Percentiles rank a stretch among this genome's conserved stretches.
Conservation (phyloP, 2,113 vertebrate species). For the Oceanodroma tethys region DNA sequence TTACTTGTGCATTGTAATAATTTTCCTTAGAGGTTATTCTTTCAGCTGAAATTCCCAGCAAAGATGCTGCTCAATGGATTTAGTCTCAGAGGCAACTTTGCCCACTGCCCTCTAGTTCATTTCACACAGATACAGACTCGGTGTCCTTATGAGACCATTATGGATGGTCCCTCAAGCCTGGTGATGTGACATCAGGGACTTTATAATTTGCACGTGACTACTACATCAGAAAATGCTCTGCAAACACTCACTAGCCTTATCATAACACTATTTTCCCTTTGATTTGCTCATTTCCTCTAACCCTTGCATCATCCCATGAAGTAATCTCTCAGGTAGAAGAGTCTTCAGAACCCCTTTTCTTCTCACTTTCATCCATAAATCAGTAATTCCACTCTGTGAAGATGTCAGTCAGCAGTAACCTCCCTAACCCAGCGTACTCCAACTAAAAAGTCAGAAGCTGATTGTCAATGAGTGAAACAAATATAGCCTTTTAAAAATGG, state of each 20-base stretch:
- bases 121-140: not conserved
- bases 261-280: not conserved
- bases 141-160: not conserved
- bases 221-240: not conserved
- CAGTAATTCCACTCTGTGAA: not conserved
- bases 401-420: not conserved
- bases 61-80: not conserved
- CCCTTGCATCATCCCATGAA: not conserved
- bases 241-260: not conserved
- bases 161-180: not conserved
- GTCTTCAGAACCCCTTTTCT: not conserved
- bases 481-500: fast-evolving
- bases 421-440: not conserved
- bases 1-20: not conserved
- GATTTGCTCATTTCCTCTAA: not conserved
- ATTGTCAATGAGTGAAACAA: not conserved
- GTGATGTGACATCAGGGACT: not conserved
- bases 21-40: not conserved
- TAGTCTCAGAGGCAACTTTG: not conserved
- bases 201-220: not conserved
- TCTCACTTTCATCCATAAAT: not conserved
- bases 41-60: not conserved
- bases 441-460: not conserved
- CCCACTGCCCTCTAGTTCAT: not conserved
- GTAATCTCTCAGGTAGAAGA: not conserved